Base-by-base conservation (phyloP, 2,797 vertebrate genomes). In the Silurus aristotelis region DNA sequence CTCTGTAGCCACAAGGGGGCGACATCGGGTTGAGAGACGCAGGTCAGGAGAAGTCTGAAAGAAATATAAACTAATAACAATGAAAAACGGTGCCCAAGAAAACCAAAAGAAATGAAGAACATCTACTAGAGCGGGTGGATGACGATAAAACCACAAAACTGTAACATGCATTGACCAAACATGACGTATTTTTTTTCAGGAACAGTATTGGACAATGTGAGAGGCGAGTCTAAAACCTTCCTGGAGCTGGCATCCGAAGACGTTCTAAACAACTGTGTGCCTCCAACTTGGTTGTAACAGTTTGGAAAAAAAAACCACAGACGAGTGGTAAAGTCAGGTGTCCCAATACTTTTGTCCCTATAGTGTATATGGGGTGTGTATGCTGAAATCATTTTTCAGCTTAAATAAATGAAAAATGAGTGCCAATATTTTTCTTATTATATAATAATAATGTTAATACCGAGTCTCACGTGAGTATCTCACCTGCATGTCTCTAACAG, bases 401-500 rank as follows among this genome's bases (percentile, higher is more conserved):
- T n/a, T 27, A 27, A 27, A 27, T 27, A 27, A 27, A 27, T 27
- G 1, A 27, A 6, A 52, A 52, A n/a, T n/a, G 48, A 2, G 10
- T 52, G 48, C 48, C 48, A 52, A 52, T 52, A 52, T 52, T 52
- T 7, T 52, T 52, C 48, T 38, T 38, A 38, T 38, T 38, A 38
- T 38, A 38, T 38, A 38, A 38, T 38, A 38, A 38, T n/a, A n/a
- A n/a, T 5, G 15, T 58, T 58, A 8, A 12, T 6, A 64, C 6
- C 1, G 38, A 6, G 63, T 48, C 67, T 14, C 0, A 20, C 8
- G 2, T 17, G 31, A 43, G 61, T 68, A 31, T 77, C 92, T 85
- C 86, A 99, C 98, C 98, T 97, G 96, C 95, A 96, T 17, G 96
- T 98, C 94, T 99, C 98, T 88, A 99, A 93, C 66, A 99, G 92